These are phyloP conservation scores for Aurelia aurita complex sp. Pacific DNA, from an alignment of 30 jellyfish, hydroid and myxozoan species.

Conservation along the genomic window DNA sequence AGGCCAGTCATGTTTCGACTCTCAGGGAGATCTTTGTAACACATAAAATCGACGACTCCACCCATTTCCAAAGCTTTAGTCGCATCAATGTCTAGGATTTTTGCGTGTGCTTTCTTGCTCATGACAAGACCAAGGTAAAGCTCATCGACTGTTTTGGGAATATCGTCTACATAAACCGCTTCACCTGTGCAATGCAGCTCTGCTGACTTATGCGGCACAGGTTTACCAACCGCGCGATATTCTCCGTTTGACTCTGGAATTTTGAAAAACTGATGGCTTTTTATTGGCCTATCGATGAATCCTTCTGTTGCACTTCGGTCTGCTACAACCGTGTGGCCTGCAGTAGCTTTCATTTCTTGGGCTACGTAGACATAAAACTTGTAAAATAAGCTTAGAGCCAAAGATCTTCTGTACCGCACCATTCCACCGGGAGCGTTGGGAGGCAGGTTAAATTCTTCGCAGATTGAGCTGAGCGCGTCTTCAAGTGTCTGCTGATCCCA, in stretches of 20 bases:
- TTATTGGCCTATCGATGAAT: constrained; percentile 4
- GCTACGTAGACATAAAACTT: constrained; percentile 31
- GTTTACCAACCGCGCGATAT: constrained; percentile 27
- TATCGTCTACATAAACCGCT: constrained; percentile 50
- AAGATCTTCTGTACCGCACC: constrained; percentile 45
- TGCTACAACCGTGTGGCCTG: not conserved
- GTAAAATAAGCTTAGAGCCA: constrained; percentile 31
- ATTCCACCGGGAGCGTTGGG: constrained; percentile 50
- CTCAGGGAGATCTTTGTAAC: constrained; percentile 21
- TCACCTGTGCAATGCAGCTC: constrained; percentile 37
- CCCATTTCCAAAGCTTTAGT: constrained; percentile 27
- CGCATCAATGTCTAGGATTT: constrained; percentile 14
- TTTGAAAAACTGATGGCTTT: constrained; percentile 34
- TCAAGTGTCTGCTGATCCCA: not conserved
- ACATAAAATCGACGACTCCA: constrained; percentile 35
- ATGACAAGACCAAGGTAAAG: constrained; percentile 28
- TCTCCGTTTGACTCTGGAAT: not conserved
- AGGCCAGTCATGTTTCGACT: constrained; percentile 11
- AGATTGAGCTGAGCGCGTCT: constrained; percentile 8
- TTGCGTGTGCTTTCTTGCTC: constrained; percentile 46
- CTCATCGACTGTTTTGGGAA: constrained; percentile 14
- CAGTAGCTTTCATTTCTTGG: not conserved
- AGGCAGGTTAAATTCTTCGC: constrained; percentile 26
- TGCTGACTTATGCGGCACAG: constrained; percentile 18
- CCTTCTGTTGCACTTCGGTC: constrained; percentile 8